A percentile compares a stretch with the other conserved stretches of the same genome.
These are phyloP conservation scores for Myotis lucifugus DNA, from an alignment of 2,113 vertebrate genomes.

Conservation along the genomic window DNA sequence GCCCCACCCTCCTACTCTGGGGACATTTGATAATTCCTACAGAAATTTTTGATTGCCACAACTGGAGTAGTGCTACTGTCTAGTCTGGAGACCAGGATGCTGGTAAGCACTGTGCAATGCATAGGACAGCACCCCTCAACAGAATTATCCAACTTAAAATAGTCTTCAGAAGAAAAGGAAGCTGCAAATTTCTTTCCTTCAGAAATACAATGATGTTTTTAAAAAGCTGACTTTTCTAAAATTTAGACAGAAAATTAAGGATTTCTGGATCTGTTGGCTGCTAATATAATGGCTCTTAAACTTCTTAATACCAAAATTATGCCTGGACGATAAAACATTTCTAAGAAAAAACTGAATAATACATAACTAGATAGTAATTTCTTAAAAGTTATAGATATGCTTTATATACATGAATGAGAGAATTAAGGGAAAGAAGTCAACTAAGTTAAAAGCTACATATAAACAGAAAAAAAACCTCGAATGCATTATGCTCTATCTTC, in stretches of 20 bases:
- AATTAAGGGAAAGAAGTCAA: not conserved
- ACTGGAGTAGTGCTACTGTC: not conserved
- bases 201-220: not conserved
- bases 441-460: not conserved
- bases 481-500: not conserved
- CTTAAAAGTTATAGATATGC: not conserved
- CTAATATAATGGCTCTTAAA: not conserved
- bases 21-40: not conserved
- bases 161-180: not conserved
- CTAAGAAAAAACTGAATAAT: not conserved
- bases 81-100: not conserved
- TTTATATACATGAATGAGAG: not conserved
- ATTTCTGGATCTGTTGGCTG: not conserved
- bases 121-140: not conserved
- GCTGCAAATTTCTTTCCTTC: not conserved
- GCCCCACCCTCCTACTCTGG: not conserved
- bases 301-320: constrained; percentile 32
- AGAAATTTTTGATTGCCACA: not conserved
- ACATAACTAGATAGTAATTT: not conserved
- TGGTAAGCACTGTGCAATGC: not conserved
- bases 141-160: not conserved
- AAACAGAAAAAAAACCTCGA: not conserved
- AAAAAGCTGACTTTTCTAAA: constrained; percentile 32
- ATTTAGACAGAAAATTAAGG: constrained; percentile 13
- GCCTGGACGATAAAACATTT: not conserved